These are phyloP conservation scores for Arctopsyche grandis DNA, from an alignment of 1,140 invertebrate species.

Conservation along the genomic window DNA sequence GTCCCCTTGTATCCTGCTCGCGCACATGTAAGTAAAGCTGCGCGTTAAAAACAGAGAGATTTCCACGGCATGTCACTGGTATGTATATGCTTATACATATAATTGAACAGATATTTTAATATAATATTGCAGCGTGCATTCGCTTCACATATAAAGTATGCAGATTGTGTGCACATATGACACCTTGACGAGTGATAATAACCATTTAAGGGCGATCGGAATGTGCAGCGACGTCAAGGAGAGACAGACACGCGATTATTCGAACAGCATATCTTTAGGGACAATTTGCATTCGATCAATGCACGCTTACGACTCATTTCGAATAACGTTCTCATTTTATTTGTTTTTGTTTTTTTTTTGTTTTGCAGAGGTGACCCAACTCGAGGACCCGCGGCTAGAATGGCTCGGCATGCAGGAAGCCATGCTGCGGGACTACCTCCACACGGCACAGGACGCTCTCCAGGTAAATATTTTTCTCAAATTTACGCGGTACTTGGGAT, in stretches of 20 bases:
- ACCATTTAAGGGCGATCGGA: conserved; percentile 15
- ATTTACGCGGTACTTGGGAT: neutral
- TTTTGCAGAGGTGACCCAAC: conserved; percentile 88
- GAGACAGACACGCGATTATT: neutral
- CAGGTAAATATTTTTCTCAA: conserved; percentile 74
- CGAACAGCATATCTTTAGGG: neutral
- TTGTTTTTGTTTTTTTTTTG: too few species aligned
- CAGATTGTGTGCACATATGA: neutral
- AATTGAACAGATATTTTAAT: too few species aligned
- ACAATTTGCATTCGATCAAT: neutral
- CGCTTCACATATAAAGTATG: neutral
- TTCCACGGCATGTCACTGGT: too few species aligned
- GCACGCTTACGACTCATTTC: neutral
- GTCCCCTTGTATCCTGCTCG: too few species aligned
- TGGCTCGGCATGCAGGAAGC: conserved; percentile 95
- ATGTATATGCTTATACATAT: too few species aligned
- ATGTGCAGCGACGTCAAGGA: conserved; percentile 4
- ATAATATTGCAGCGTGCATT: too few species aligned
- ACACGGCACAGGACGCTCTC: conserved; percentile 92
- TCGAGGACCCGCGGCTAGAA: conserved; percentile 95
- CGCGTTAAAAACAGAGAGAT: too few species aligned
- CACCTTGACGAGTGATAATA: neutral
- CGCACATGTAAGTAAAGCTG: too few species aligned
- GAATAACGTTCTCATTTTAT: neutral
- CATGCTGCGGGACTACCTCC: conserved; percentile 95